Evolutionary conservation across 2,113 vertebrate species (phyloP), one percentile per base, ranked within the genome.

Genomic region (Sisor rabdophorus): DNA sequence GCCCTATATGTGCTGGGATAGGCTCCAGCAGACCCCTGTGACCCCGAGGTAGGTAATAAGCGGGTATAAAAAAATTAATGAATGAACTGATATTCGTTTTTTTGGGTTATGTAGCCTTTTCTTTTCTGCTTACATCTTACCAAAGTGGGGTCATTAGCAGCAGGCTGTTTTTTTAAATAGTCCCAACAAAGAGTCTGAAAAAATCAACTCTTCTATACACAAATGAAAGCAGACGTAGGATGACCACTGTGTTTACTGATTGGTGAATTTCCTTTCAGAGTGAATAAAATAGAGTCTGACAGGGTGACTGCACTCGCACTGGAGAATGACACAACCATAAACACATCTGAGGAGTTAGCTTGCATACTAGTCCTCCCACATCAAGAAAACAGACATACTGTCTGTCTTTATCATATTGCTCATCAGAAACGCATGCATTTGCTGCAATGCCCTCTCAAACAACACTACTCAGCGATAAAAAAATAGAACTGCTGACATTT

Each of bases 231-330:
- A 52, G 58, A 61, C 30, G 48, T 61, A 16, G 16, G 68, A 32
- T 54, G 70, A 50, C 24, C 26, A 20, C 1, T 50, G 78, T 75
- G 71, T 78, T 75, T 73, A 77, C 50, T 78, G 61, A 69, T 54
- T 50, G 61, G 73, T 65, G n/a, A 58, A 70, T 80, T 79, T 80
- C 40, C 55, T 44, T 36, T 40, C 10, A 44, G 73, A 73, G 55
- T 64, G 50, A 74, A 80, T 77, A 63, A 80, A 78, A 76, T 79
- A 68, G 75, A 77, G 70, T 68, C 64, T 76, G 79, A 56, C 77
- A 56, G 61, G 72, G 71, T 70, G 69, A 59, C 68, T 68, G 60
- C 59, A 75, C 58, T 59, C 28, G n/a, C 56, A 72, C 52, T 22
- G 67, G 24, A 77, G 58, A 68, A 70, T 65, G 53, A 68, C 70